These are phyloP conservation scores for Odocoileus hemionus DNA, from an alignment of 2,113 vertebrate species.

Conservation along the genomic window DNA sequence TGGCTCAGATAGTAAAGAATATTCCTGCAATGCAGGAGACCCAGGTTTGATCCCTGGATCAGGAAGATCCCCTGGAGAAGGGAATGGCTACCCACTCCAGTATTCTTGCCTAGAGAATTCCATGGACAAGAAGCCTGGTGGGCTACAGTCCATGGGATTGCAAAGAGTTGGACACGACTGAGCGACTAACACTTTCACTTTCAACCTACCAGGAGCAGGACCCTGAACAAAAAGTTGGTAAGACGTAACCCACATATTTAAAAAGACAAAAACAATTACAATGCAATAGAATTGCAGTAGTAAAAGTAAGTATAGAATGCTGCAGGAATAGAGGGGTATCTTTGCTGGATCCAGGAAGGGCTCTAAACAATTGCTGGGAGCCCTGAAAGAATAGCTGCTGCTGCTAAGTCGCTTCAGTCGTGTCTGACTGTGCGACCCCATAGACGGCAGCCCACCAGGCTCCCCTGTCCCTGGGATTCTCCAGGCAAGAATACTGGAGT, in stretches of 20 bases:
- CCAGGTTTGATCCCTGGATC: neutral
- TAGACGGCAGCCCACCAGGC: no score
- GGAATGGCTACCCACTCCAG: neutral
- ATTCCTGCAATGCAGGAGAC: neutral
- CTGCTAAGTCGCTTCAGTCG: no score
- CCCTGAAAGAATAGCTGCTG: neutral
- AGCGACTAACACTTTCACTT: neutral
- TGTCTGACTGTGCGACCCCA: no score
- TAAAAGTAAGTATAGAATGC: neutral
- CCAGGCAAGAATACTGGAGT: no score
- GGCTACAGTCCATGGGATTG: neutral
- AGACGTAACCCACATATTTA: neutral
- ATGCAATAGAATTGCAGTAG: neutral
- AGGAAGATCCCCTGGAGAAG: neutral
- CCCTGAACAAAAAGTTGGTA: neutral
- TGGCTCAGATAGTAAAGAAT: neutral
- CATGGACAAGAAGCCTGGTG: neutral
- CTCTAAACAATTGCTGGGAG: neutral
- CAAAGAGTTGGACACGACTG: neutral
- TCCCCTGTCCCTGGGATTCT: no score
- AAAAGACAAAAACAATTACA: neutral
- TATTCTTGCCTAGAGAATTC: neutral
- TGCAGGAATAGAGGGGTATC: neutral
- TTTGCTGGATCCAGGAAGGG: neutral
- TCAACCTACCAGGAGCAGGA: neutral